These are phyloP conservation scores for Acropora yongei DNA, from an alignment of 64 coral and sea anemone species.

Conservation along the genomic window DNA sequence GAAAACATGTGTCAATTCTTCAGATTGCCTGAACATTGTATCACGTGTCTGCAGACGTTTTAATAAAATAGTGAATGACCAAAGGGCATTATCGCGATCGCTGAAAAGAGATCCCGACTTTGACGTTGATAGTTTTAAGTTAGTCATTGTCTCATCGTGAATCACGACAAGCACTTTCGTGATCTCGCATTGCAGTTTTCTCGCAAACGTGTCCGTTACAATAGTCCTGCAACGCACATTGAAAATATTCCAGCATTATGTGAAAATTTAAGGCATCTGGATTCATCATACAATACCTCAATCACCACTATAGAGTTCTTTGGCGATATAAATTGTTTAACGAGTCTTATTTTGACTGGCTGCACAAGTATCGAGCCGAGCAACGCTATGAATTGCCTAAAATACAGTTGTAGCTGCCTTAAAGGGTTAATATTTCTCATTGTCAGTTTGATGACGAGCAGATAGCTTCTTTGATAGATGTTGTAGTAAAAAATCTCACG, in stretches of 20 bases:
- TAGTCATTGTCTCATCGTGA: constrained; percentile 31
- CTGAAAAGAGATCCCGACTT: constrained; percentile 71
- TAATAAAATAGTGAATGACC: constrained; percentile 49
- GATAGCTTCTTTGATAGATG: constrained; percentile 57
- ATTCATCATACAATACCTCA: constrained; percentile 59
- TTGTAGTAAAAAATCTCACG: constrained; percentile 63
- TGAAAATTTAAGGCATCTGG: constrained; percentile 46
- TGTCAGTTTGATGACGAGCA: constrained; percentile 71
- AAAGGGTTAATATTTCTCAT: constrained; percentile 65
- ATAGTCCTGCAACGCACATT: constrained; percentile 52
- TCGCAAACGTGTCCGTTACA: constrained; percentile 22
- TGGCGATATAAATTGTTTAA: constrained; percentile 53
- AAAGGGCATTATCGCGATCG: not conserved
- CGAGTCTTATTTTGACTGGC: constrained; percentile 54
- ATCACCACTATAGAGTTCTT: constrained; percentile 51
- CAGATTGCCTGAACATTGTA: constrained; percentile 77
- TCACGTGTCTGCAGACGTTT: constrained; percentile 73
- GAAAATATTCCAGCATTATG: constrained; percentile 10
- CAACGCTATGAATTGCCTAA: constrained; percentile 60
- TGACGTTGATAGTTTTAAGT: constrained; percentile 76
- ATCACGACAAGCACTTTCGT: constrained; percentile 51
- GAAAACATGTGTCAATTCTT: constrained; percentile 71
- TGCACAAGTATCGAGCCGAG: constrained; percentile 51
- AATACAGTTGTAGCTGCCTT: constrained; percentile 54
- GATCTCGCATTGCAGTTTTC: constrained; percentile 51